These are phyloP conservation scores for Spodoptera littoralis DNA, from an alignment of 2,888 invertebrate genomes.

Conservation along the genomic window DNA sequence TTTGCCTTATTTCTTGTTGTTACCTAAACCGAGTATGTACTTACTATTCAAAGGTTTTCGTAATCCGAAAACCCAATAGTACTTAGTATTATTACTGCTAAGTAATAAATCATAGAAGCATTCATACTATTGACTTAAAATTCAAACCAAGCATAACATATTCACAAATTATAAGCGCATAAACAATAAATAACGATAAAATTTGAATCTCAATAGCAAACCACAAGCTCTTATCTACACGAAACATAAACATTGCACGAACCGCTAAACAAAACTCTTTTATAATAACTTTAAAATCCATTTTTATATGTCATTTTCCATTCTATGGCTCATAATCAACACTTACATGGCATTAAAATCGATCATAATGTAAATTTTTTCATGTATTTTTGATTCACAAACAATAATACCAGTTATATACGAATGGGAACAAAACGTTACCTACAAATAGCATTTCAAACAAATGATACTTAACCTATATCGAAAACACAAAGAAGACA, in stretches of 20 bases:
- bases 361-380: conserved; percentile 36
- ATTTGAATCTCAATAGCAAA: conserved; percentile 64
- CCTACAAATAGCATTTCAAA: conserved; percentile 32
- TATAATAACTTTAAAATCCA: conserved; percentile 62
- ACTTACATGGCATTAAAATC: conserved; percentile 45
- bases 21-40: not conserved
- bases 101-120: no score
- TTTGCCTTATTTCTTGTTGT: no score
- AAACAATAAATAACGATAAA: conserved; percentile 65
- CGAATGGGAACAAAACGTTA: conserved; percentile 27
- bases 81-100: no score
- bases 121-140: no score
- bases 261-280: conserved; percentile 70
- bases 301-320: conserved; percentile 60
- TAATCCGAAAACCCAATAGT: conserved; percentile 7
- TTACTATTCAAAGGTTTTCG: conserved; percentile 7
- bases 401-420: conserved; percentile 47
- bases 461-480: conserved; percentile 26
- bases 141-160: conserved; percentile 5
- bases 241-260: conserved; percentile 63
- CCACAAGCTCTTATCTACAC: conserved; percentile 67
- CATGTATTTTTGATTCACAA: conserved; percentile 18
- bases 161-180: conserved; percentile 47
- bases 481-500: conserved; percentile 42
- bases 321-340: conserved; percentile 47